Conservation (phyloP, 2,113 vertebrate species). For the Aptenodytes forsteri region DNA sequence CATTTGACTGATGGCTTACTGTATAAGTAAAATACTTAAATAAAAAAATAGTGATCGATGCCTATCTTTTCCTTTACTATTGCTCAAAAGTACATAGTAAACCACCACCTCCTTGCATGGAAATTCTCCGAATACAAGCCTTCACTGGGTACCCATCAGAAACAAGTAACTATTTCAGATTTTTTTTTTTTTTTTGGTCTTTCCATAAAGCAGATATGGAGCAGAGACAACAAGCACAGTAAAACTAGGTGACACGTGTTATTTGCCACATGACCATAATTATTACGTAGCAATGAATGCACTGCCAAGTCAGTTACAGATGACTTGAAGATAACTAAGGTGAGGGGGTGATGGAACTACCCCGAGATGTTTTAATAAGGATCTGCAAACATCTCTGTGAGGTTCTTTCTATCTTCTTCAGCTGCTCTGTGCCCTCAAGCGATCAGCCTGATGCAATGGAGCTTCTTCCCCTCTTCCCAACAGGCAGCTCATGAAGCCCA, state of each 20-base stretch:
- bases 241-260: background rate
- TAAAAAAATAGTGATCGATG: background rate
- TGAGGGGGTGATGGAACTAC: background rate
- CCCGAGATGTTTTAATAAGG: background rate
- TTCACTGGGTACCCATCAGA: background rate
- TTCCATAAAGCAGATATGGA: background rate
- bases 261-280: background rate
- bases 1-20: background rate
- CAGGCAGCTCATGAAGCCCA: background rate
- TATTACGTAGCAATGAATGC: background rate
- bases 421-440: background rate
- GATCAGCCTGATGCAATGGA: background rate
- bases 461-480: background rate
- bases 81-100: background rate
- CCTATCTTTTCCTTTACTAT: background rate
- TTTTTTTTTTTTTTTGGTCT: background rate
- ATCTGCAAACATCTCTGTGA: background rate
- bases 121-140: background rate
- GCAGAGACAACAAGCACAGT: background rate
- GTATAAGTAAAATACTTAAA: background rate
- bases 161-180: background rate
- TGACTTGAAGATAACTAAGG: background rate
- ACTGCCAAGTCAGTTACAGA: background rate
- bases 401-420: background rate
- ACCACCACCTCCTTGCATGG: background rate